Evolutionary conservation across 2,797 vertebrate genomes (phyloP).

Genomic region (Phataginus tricuspis): DNA sequence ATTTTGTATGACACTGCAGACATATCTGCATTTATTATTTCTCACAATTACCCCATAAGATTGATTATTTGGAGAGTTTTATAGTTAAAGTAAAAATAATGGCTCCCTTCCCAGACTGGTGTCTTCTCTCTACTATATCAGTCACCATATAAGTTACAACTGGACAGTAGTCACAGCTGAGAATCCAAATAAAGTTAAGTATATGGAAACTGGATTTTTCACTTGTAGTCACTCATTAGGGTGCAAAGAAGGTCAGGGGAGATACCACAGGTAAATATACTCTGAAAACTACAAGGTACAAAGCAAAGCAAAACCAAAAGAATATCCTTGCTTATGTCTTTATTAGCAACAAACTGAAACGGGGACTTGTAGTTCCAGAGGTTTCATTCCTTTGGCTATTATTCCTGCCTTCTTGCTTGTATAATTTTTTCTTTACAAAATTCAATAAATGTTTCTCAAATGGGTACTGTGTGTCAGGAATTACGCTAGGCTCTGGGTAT

Average conservation of each 20-base stretch:
- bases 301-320: not conserved
- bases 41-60: not conserved
- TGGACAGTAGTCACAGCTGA: not conserved
- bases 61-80: not conserved
- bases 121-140: not conserved
- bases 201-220: not conserved
- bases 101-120: not conserved
- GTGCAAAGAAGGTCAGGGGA: not conserved
- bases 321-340: not conserved
- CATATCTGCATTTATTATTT: not conserved
- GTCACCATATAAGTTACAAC: not conserved
- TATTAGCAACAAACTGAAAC: not conserved
- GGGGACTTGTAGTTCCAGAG: not conserved
- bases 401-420: not conserved
- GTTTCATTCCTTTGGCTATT: constrained; percentile 17
- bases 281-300: not conserved
- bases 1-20: not conserved
- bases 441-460: not conserved
- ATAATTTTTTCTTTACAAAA: not conserved
- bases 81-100: constrained; percentile 42
- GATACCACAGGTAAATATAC: not conserved
- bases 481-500: not conserved
- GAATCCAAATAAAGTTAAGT: not conserved
- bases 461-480: not conserved
- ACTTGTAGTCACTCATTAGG: not conserved